A percentile compares a stretch with the other conserved stretches of the same genome.
Conservation (phyloP, 2,888 invertebrate species). For the Nephrocerus scutellatus region DNA sequence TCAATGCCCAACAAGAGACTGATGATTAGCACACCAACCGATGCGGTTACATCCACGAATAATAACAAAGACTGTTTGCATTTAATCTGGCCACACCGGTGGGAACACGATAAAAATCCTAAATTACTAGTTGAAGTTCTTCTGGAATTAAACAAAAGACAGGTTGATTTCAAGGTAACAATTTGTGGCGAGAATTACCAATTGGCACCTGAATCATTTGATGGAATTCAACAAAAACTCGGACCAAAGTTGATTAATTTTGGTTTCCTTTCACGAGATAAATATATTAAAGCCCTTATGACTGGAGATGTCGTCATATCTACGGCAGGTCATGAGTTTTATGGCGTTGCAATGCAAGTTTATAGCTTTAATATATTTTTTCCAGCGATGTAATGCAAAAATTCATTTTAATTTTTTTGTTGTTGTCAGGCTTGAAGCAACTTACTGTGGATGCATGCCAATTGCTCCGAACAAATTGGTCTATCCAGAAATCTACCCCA, state of each 20-base stretch:
- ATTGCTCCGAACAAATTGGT: conserved; percentile 61
- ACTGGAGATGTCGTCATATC: conserved; percentile 61
- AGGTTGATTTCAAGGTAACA: conserved; percentile 52
- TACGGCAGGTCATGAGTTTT: conserved; percentile 69
- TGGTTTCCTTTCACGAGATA: conserved; percentile 54
- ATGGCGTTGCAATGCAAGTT: conserved; percentile 65
- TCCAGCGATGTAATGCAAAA: too few relatives aligned
- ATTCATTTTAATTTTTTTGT: background rate
- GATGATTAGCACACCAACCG: conserved; percentile 25
- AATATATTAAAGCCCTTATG: conserved; percentile 54
- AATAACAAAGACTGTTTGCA: conserved; percentile 45
- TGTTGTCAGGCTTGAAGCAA: conserved; percentile 59
- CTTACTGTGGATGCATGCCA: conserved; percentile 62
- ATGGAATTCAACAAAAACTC: conserved; percentile 49
- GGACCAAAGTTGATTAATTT: conserved; percentile 52
- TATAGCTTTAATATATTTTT: background rate
- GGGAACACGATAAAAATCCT: conserved; percentile 73
- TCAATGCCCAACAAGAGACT: conserved; percentile 40
- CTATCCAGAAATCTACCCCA: conserved; percentile 66
- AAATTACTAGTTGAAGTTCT: conserved; percentile 56
- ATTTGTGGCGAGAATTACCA: conserved; percentile 59
- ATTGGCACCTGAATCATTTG: conserved; percentile 56
- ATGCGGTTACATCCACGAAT: conserved; percentile 21
- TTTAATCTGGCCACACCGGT: conserved; percentile 69
- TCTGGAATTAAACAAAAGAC: conserved; percentile 49